Base-by-base conservation (phyloP, 1,140 invertebrate species). In the Paracyclopina nana region DNA sequence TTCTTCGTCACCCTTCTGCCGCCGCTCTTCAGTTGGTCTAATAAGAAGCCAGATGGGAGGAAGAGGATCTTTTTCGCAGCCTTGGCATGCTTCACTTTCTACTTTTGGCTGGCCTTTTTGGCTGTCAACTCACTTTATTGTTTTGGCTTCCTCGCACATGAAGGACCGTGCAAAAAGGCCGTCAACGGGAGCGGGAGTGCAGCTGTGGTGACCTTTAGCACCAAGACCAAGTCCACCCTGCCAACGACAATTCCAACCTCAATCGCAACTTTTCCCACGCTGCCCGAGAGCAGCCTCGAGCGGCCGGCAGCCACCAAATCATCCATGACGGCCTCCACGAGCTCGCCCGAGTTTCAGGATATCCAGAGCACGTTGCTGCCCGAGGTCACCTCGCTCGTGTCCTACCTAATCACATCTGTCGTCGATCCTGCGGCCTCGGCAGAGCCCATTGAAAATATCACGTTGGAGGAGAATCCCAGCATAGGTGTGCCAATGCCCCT, bases 81-180 rank as follows among this genome's bases (percentile, higher is more conserved):
- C 22, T 28, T 52, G 11, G 50, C 50, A 20, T 43, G 50, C 38
- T 20, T 52, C 24, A 45, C 40, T 24, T 52, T 52, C 38, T 52
- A 52, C 31, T 27, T 52, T 20, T 52, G 50, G 50, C 30, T 52
- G 38, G 14, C 26, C 24, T 22, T 52, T 25, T 27, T 52, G 12
- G 41, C 20, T 8, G 14, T 52, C 24, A 46, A 52, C 26, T 43
- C 38, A 14, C 11, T 38, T 11, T 38, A 45, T 27, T 52, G 50
- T 27, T 52, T 52, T 40, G 50, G 50, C 27, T 52, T 52, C 27
- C 9, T 52, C n/a, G 31, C 50, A 8, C 50, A 52, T 27, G 24
- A 24, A 38, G 50, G 50, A 4, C 45, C 45, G 4, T 48, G 45
- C 30, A 14, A 14, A 4, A 22, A 12, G 40, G 8, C 29, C 29